Conservation (phyloP, 2,113 vertebrate species). For the Halcyon malimbica region DNA sequence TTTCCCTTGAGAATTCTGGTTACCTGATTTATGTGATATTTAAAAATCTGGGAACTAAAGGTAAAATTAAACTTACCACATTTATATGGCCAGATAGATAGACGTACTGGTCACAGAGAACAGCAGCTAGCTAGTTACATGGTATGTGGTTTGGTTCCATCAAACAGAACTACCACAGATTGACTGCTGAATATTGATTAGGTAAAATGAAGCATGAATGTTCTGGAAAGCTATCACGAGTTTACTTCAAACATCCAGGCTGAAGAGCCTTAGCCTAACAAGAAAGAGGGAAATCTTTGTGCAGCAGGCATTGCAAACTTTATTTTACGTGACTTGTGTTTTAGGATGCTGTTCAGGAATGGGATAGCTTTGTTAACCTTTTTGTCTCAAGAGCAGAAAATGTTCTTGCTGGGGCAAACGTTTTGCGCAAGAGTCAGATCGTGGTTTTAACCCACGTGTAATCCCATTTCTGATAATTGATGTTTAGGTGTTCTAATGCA, state of each 20-base stretch:
- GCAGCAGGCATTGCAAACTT: background rate
- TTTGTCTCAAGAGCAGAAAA: background rate
- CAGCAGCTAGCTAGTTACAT: background rate
- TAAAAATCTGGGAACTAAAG: background rate
- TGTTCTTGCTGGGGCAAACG: background rate
- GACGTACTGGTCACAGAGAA: background rate
- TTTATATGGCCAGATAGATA: background rate
- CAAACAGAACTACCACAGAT: background rate
- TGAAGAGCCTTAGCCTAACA: background rate
- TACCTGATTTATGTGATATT: background rate
- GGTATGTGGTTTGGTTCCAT: background rate
- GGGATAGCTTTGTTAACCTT: background rate
- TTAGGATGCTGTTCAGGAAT: background rate
- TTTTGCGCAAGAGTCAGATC: background rate
- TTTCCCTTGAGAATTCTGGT: background rate
- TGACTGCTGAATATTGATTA: background rate
- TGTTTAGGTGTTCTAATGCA: background rate
- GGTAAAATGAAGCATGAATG: background rate
- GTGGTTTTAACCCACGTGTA: background rate
- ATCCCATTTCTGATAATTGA: background rate
- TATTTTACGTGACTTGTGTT: background rate
- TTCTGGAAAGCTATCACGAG: background rate
- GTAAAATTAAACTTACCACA: background rate
- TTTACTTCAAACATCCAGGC: background rate
- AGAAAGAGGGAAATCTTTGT: background rate